Evolutionary conservation across 2,888 invertebrate species (phyloP), one percentile per base, ranked within the genome.

Genomic region (Cordilura impudica): DNA sequence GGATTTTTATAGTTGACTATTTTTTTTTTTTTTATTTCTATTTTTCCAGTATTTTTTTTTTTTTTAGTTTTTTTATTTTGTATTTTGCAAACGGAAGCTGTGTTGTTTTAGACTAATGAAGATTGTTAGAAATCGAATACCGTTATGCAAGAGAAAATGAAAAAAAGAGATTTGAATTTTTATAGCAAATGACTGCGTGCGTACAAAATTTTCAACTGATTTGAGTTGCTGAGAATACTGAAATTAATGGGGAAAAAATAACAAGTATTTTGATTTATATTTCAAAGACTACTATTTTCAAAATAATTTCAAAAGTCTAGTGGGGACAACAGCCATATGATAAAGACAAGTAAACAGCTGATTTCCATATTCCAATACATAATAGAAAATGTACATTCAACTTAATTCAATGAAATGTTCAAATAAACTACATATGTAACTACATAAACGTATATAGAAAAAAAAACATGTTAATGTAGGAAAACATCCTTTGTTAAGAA

Each of bases 181-280:
- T 82, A 81, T 80, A 71, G 76, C 82, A 75, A 82, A 76, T 61
- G 78, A 76, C 81, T 80, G 78, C 80, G 66, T 56, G 72, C 66
- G 80, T 77, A 71, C 66, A 82, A 79, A 81, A 77, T 80, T 83
- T 83, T 82, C 81, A 82, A 83, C 81, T 82, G 81, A 82, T 75
- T 76, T 69, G 45, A 60, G 67, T 70, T 71, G 75, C 66, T 61
- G 66, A 81, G 75, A 75, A 79, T 39, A 60, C 18, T 16, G 12
- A 58, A 49, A 18, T 23, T 49, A 12, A 49, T 54, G 45, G 8
- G 45, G 16, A 49, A 67, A 75, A 67, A 39, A 2, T 26, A 6
- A 69, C 49, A 69, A 56, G 47, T 61, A 49, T 10, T 76, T 66
- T 81, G 70, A 79, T 73, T 63, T 54, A 51, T 61, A 73, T 56